Evolutionary conservation across 2,888 invertebrate species (phyloP).

Genomic region (Amorpha juglandis): DNA sequence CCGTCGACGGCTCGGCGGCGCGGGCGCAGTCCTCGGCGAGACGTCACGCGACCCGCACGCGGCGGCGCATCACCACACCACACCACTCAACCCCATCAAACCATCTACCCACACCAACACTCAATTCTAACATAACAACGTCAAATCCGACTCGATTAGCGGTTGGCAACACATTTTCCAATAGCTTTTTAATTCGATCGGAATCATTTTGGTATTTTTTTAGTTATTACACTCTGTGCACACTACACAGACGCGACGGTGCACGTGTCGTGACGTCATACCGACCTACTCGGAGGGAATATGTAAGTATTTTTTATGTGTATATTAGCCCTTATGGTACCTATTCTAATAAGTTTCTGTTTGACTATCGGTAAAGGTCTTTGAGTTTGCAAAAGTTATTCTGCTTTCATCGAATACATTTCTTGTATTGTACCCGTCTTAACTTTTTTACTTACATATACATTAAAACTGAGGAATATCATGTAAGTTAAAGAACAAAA

Average conservation of each 20-base stretch:
- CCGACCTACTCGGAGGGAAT: slow-evolving; percentile 59
- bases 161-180: slow-evolving; percentile 1
- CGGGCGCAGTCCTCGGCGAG: slow-evolving; percentile 68
- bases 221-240: slow-evolving; percentile 38
- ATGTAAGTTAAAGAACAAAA: too few species aligned
- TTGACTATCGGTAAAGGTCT: slow-evolving; percentile 24
- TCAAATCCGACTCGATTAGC: slow-evolving; percentile 30
- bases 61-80: slow-evolving; percentile 43
- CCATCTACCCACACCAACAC: slow-evolving; percentile 36
- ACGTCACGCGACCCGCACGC: slow-evolving; percentile 74
- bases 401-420: neutral
- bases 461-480: too few species aligned
- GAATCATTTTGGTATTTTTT: slow-evolving; percentile 16
- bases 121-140: slow-evolving; percentile 34
- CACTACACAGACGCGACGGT: slow-evolving; percentile 41
- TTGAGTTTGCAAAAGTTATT: neutral
- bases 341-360: slow-evolving; percentile 39
- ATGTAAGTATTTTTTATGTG: slow-evolving; percentile 58
- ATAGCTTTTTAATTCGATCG: slow-evolving; percentile 23
- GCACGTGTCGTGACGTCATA: slow-evolving; percentile 70
- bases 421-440: neutral
- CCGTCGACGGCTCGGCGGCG: slow-evolving; percentile 59
- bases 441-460: neutral
- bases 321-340: slow-evolving; percentile 36
- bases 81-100: slow-evolving; percentile 36